phyloP scores from a whole-genome alignment of 2,113 vertebrate species.

The Cromileptes altivelis region DNA sequence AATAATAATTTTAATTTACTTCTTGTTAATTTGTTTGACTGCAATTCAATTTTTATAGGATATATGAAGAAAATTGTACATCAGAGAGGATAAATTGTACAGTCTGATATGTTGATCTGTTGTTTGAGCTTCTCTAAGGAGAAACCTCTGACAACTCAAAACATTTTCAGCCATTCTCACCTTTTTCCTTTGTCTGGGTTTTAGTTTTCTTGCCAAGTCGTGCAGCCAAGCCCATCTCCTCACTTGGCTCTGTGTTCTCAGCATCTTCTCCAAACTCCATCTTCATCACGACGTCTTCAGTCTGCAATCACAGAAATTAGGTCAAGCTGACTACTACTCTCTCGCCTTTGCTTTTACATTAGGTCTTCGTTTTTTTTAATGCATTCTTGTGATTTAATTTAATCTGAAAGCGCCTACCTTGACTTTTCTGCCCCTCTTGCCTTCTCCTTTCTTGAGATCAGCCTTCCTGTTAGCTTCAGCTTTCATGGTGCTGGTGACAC shows the following conservation, averaged over 20 bases:
- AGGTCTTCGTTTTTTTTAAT: too few species aligned
- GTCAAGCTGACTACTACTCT: neutral
- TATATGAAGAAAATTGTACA: neutral
- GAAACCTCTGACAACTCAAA: neutral
- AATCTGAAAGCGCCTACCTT: conserved; percentile 86
- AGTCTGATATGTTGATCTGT: neutral
- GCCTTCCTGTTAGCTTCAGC: conserved; percentile 91
- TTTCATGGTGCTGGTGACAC: conserved; percentile 93
- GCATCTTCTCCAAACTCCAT: conserved; percentile 86
- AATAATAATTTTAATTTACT: neutral
- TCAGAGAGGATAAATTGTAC: neutral
- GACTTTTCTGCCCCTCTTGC: conserved; percentile 82
- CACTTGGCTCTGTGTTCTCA: conserved; percentile 44
- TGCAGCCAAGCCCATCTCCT: conserved; percentile 79
- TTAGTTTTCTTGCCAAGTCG: conserved; percentile 86
- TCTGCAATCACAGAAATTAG: conserved; percentile 46
- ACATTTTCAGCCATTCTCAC: conserved; percentile 38
- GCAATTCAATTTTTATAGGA: neutral
- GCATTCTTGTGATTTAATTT: neutral
- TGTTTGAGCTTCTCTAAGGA: too few species aligned
- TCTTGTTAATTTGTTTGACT: neutral
- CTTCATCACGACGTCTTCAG: conserved; percentile 83
- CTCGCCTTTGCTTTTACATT: neutral
- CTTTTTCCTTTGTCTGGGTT: conserved; percentile 81
- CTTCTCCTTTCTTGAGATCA: conserved; percentile 71